Percentiles rank a stretch among this genome's conserved stretches.
These are phyloP conservation scores for Ips nitidus DNA, from an alignment of 1,140 invertebrate species.

Conservation along the genomic window DNA sequence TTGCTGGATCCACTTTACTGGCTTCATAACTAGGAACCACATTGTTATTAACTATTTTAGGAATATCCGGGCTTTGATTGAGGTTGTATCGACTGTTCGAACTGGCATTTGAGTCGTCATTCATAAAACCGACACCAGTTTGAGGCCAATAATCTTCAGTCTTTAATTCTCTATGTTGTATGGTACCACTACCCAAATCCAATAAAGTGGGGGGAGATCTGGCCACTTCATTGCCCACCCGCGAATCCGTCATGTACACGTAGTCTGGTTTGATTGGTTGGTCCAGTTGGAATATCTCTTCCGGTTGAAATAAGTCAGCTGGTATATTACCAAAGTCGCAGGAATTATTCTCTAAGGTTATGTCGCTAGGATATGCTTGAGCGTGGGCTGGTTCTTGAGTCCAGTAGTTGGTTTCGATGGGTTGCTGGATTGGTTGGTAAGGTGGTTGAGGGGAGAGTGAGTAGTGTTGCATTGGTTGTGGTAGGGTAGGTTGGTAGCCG, in stretches of 20 bases:
- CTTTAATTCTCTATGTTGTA: conserved; percentile 56
- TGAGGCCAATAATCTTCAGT: conserved; percentile 55
- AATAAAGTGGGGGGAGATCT: conserved; percentile 68
- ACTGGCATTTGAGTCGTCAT: conserved; percentile 50
- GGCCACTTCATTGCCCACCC: conserved; percentile 55
- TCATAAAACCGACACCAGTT: conserved; percentile 38
- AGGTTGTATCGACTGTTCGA: conserved; percentile 49
- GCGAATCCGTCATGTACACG: conserved; percentile 33
- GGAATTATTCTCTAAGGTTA: conserved; percentile 37
- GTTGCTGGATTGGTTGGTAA: conserved; percentile 39
- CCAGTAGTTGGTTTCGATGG: conserved; percentile 45
- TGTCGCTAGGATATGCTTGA: conserved; percentile 42
- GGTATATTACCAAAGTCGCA: conserved; percentile 60
- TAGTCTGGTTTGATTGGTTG: conserved; percentile 70
- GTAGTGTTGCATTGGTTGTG: conserved; percentile 42
- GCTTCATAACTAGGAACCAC: conserved; percentile 32
- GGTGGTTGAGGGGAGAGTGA: conserved; percentile 41
- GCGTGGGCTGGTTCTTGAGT: conserved; percentile 44
- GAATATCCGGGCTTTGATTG: conserved; percentile 47
- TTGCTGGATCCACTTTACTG: conserved; percentile 31
- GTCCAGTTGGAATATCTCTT: conserved; percentile 76
- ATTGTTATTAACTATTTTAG: conserved; percentile 42
- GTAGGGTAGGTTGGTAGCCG: conserved; percentile 50
- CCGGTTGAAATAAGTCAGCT: conserved; percentile 72
- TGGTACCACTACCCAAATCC: conserved; percentile 69